Base-by-base conservation (phyloP, 2,888 invertebrate genomes). In the Gasteruption jaculator region DNA sequence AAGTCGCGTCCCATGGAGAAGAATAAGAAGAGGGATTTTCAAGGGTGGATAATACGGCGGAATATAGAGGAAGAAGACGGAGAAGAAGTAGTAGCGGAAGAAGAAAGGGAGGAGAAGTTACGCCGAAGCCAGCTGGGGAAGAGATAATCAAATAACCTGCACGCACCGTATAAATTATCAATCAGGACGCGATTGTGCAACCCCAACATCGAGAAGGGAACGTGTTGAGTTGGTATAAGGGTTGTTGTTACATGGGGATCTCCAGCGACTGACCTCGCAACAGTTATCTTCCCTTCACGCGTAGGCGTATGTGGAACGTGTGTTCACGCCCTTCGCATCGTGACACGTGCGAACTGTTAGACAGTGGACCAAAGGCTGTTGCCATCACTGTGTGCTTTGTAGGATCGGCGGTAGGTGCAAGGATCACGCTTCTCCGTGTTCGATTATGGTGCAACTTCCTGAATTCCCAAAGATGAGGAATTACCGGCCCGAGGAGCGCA, bases 131-230 rank as follows among this genome's bases (percentile, higher is more conserved):
- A 46, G 49, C 38, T 46, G 45, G 49, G 53, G 52, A 52, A 54
- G 52, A 50, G 63, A 66, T 68, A 68, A 68, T 68, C 66, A 61
- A 68, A 68, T 68, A 68, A 68, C 65, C 63, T 65, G 60, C 63
- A 63, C 67, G 68, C 67, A 68, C 66, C 62, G 67, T 67, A 68
- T 68, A 67, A 68, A 68, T 68, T 68, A 68, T 68, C 68, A 68
- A 68, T 68, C 68, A 68, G 67, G 57, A 49, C 55, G 56, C 67
- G 65, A 68, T 68, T 68, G 68, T 68, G 65, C 60, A 63, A 65
- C 61, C 62, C 66, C 56, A 63, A 57, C 57, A n/a, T n/a, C n/a
- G n/a, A 53, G 56, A 57, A 61, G 54, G 54, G 47, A 45, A 48
- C 46, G 24, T 45, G 51, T 41, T 54, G 57, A 50, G 58, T 52